A percentile compares a stretch with the other conserved stretches of the same genome.
These are phyloP conservation scores for Arrhamphus sclerolepis DNA, from an alignment of 2,797 vertebrate genomes.

Conservation along the genomic window DNA sequence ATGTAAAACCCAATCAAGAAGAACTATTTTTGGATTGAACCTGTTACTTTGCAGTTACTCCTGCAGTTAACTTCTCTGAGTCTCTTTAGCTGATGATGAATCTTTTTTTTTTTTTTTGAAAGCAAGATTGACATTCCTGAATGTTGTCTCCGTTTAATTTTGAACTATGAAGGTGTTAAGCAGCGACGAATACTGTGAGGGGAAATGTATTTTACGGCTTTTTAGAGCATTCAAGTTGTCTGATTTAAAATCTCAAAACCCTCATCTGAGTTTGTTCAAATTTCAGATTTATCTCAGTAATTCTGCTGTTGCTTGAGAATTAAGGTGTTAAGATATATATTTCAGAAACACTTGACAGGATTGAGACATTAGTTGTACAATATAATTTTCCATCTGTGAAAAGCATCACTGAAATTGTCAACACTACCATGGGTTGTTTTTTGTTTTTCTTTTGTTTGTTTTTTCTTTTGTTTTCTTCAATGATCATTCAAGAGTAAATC, in stretches of 20 bases:
- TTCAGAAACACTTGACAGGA: conserved; percentile 13
- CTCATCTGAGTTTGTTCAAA: conserved; percentile 3
- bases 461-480: neutral
- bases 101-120: conserved; percentile 30
- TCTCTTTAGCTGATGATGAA: conserved; percentile 19
- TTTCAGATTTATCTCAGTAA: conserved; percentile 30
- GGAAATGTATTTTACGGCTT: neutral
- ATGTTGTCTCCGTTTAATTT: conserved; percentile 42
- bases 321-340: conserved; percentile 16
- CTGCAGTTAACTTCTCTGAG: conserved; percentile 12
- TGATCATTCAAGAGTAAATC: neutral
- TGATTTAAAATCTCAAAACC: conserved; percentile 14
- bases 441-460: too few species aligned
- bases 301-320: conserved; percentile 34
- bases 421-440: neutral
- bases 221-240: conserved; percentile 11
- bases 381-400: conserved; percentile 24
- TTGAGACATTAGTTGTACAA: conserved; percentile 38
- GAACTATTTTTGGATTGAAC: conserved; percentile 30
- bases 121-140: conserved; percentile 75
- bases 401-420: conserved; percentile 17
- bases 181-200: conserved; percentile 10
- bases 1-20: conserved; percentile 30
- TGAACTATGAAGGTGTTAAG: conserved; percentile 21
- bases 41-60: conserved; percentile 7